These are phyloP conservation scores for Pitangus sulphuratus DNA, from an alignment of 2,797 vertebrate species.

Conservation along the genomic window DNA sequence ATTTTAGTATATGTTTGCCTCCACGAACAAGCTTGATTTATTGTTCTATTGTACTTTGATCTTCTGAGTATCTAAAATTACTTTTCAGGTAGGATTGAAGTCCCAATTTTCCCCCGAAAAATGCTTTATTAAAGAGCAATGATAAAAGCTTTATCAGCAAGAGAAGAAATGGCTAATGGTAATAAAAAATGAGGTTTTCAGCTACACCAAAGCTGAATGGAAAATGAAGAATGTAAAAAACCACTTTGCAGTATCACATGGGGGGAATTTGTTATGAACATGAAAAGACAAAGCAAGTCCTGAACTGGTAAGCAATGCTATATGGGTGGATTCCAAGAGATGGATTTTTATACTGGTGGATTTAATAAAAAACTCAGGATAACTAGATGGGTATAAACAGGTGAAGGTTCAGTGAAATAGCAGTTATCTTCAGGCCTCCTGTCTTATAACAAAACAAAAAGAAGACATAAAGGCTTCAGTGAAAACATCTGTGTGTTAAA, in stretches of 20 bases:
- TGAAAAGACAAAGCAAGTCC: neutral
- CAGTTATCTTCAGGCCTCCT: neutral
- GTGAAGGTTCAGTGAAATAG: neutral
- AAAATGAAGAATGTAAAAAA: neutral
- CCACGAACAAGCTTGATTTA: neutral
- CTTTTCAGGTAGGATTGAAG: neutral
- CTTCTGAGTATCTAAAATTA: neutral
- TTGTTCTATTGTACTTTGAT: neutral
- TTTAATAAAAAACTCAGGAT: neutral
- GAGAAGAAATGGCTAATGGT: neutral
- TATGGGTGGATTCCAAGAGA: neutral
- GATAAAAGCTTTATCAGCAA: neutral
- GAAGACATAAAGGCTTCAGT: neutral
- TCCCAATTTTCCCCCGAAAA: neutral
- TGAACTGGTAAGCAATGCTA: neutral
- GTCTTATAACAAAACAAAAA: neutral
- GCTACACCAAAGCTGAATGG: neutral
- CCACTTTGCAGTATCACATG: neutral
- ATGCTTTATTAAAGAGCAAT: neutral
- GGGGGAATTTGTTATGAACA: neutral
- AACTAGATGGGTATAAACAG: neutral
- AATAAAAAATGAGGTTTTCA: neutral
- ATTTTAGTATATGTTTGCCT: neutral
- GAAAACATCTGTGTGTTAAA: neutral
- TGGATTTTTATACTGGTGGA: neutral